These are phyloP conservation scores for Mormyrus proboscirostris DNA, from an alignment of 2,797 vertebrate genomes.

Conservation along the genomic window DNA sequence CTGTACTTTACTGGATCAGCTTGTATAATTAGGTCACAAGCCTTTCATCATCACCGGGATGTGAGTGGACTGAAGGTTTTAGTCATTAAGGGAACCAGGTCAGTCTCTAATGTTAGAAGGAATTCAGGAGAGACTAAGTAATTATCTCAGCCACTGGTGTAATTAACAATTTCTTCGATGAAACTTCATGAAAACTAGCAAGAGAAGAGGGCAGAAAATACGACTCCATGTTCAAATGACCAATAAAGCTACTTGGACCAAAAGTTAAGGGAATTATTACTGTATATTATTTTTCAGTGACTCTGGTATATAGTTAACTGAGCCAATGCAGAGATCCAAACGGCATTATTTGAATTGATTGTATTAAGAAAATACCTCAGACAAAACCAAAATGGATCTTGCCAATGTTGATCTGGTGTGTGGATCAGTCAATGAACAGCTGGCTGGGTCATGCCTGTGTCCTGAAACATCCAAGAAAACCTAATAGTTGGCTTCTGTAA, in stretches of 20 bases:
- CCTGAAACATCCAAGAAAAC: background rate
- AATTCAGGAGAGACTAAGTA: slow-evolving; percentile 45
- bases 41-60: slow-evolving; percentile 55
- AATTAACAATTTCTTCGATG: slow-evolving; percentile 41
- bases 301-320: background rate
- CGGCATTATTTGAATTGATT: background rate
- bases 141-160: slow-evolving; percentile 46
- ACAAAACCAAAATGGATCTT: background rate
- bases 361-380: background rate
- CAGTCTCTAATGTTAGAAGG: slow-evolving; percentile 44
- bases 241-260: background rate
- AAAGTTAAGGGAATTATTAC: background rate
- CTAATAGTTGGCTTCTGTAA: background rate
- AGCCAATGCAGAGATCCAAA: background rate
- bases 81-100: slow-evolving; percentile 63
- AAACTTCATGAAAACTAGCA: slow-evolving; percentile 22
- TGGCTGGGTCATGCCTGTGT: background rate
- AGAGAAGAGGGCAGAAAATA: background rate
- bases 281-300: background rate
- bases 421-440: background rate
- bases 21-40: slow-evolving; percentile 59
- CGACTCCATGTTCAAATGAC: background rate
- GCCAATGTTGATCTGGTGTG: background rate
- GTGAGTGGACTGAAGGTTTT: slow-evolving; percentile 45
- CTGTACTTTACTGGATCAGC: slow-evolving; percentile 48